Conservation (phyloP, 1,140 invertebrate species). For the Pachyrhynchus sulphureomaculatus region DNA sequence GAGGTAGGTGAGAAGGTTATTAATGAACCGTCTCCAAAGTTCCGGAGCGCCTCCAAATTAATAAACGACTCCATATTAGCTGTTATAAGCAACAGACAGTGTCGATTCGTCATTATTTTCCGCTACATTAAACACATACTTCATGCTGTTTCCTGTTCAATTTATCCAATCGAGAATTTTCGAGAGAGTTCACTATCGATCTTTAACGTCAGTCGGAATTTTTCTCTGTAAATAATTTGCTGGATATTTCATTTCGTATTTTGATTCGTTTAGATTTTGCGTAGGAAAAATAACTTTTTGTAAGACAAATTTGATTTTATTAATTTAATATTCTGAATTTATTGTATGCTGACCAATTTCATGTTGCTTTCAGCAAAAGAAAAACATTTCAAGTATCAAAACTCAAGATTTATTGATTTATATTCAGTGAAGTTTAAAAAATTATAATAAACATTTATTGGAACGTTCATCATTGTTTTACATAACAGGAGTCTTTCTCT, state of each 20-base stretch:
- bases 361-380: too few species aligned
- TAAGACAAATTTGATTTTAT: too few species aligned
- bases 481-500: too few species aligned
- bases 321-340: too few species aligned
- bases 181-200: constrained; percentile 27
- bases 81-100: constrained; percentile 54
- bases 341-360: too few species aligned
- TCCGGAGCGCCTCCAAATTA: constrained; percentile 48
- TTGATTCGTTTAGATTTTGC: not conserved
- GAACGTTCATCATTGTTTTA: too few species aligned
- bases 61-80: constrained; percentile 53
- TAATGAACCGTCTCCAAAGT: constrained; percentile 47
- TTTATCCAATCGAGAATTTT: constrained; percentile 48
- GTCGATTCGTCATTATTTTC: constrained; percentile 55
- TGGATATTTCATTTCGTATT: constrained; percentile 7
- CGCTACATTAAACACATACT: constrained; percentile 54
- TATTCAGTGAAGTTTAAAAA: too few species aligned
- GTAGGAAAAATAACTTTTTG: too few species aligned
- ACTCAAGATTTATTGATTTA: too few species aligned
- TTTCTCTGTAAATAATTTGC: constrained; percentile 12
- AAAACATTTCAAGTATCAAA: too few species aligned
- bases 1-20: constrained; percentile 50
- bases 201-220: constrained; percentile 7
- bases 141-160: constrained; percentile 49
- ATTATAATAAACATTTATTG: too few species aligned